Conservation (phyloP, 2,888 invertebrate genomes). For the Melinaea menophilus region DNA sequence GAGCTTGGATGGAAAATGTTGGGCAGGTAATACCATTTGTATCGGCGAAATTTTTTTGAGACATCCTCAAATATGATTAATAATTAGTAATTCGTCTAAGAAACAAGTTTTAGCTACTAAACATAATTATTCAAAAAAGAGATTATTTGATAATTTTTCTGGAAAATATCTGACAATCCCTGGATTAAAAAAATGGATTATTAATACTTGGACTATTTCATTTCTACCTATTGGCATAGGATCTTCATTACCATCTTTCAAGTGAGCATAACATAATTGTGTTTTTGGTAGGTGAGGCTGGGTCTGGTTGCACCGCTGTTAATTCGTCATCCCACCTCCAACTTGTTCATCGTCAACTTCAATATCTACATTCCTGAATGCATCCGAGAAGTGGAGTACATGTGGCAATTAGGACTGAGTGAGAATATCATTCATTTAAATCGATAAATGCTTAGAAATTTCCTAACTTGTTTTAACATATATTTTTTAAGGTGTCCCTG, state of each 20-base stretch:
- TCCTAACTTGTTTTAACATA: not conserved
- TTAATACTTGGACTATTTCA: too few species aligned
- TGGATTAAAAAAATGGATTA: too few species aligned
- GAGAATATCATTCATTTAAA: not conserved
- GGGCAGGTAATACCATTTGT: conserved; percentile 75
- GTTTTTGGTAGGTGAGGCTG: conserved; percentile 71
- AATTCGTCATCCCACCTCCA: conserved; percentile 81
- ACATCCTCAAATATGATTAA: not conserved
- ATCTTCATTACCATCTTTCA: too few species aligned
- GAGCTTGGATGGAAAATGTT: conserved; percentile 87
- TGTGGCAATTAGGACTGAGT: conserved; percentile 85
- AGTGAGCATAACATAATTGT: not conserved
- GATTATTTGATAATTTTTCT: too few species aligned
- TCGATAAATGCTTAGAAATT: not conserved
- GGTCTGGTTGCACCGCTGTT: conserved; percentile 85
- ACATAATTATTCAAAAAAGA: too few species aligned
- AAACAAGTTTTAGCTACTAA: too few species aligned
- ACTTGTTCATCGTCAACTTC: conserved; percentile 83
- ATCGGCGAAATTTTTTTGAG: not conserved
- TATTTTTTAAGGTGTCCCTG: conserved; percentile 80
- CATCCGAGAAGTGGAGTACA: conserved; percentile 88
- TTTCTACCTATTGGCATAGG: too few species aligned
- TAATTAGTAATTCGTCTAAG: too few species aligned
- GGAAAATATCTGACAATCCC: too few species aligned
- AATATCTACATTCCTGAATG: conserved; percentile 84